Evolutionary conservation across 2,113 vertebrate species (phyloP), one percentile per base, ranked within the genome.

Genomic region (Cinclus mexicanus): DNA sequence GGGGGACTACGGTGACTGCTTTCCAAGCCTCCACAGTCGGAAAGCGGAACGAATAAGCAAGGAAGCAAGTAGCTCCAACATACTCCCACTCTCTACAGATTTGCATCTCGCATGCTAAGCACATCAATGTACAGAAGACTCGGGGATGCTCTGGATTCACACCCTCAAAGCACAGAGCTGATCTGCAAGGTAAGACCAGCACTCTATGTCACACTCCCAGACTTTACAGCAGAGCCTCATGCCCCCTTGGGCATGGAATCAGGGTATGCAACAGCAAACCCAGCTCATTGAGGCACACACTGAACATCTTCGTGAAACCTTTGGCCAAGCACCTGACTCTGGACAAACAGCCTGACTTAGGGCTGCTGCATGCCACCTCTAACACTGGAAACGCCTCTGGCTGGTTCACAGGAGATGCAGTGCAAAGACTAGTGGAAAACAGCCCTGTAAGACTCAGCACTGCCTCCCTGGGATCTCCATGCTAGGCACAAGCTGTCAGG

Each of bases 201-300:
- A 12, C 52, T n/a, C 64, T 7, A 8, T 28, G 52, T 49, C 82
- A 33, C 1, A 0, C n/a, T 90, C 65, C 25, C 55, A 68, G 67
- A 39, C 52, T 21, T 70, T 8, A 33, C 65, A 63, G 35, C 65
- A 74, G 33, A 75, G 47, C 44, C 52, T 67, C 33, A 1, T 19
- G 52, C 5, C 19, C 61, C 71, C 35, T 17, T 15, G 35, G 63
- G 57, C 39, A 71, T 0, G 10, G 53, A 37, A 75, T 47, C 70
- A 42, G 74, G 35, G 5, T 23, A 64, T 21, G 29, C 46, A 67
- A 24, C 74, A 61, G 63, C 41, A 31, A 88, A 76, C n/a, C n/a
- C 0, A 0, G 41, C 46, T 78, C 72, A n/a, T 1, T 41, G 22
- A 75, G 79, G 74, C 8, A 21, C 37, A 75, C 13, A 3, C 41